phyloP scores from a whole-genome alignment of 1,140 invertebrate genomes.

The Drosophila orena region DNA sequence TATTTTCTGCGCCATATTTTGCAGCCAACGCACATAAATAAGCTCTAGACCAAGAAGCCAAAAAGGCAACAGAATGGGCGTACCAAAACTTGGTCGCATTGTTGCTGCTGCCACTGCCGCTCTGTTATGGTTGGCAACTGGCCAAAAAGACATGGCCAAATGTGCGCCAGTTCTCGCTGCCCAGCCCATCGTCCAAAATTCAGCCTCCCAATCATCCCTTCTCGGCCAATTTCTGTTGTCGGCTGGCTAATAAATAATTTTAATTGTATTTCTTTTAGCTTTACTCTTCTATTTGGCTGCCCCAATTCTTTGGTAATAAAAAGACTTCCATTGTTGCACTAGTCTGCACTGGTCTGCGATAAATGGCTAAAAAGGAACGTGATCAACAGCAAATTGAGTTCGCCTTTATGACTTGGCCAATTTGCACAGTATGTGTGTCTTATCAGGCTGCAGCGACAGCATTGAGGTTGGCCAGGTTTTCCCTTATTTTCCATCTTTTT shows the following conservation, averaged over 20 bases:
- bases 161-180: constrained; percentile 54
- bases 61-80: constrained; percentile 65
- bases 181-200: constrained; percentile 48
- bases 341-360: constrained; percentile 14
- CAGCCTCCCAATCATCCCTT: constrained; percentile 13
- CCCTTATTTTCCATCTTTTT: constrained; percentile 12
- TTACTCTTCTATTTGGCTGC: constrained; percentile 33
- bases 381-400: constrained; percentile 74
- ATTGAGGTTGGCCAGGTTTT: constrained; percentile 59
- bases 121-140: constrained; percentile 68
- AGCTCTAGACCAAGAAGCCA: constrained; percentile 74
- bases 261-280: constrained; percentile 70
- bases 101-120: constrained; percentile 36
- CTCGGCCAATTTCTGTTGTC: constrained; percentile 59
- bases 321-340: constrained; percentile 58
- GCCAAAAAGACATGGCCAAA: constrained; percentile 81
- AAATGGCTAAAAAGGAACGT: constrained; percentile 54
- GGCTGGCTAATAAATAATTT: constrained; percentile 78
- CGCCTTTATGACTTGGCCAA: constrained; percentile 45
- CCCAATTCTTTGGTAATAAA: constrained; percentile 60
- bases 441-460: constrained; percentile 42
- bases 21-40: constrained; percentile 80
- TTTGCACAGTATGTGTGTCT: constrained; percentile 39
- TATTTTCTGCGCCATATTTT: constrained; percentile 73
- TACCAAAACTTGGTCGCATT: constrained; percentile 47